phyloP scores from a whole-genome alignment of 1,140 invertebrate genomes.

The Cydia amplana region DNA sequence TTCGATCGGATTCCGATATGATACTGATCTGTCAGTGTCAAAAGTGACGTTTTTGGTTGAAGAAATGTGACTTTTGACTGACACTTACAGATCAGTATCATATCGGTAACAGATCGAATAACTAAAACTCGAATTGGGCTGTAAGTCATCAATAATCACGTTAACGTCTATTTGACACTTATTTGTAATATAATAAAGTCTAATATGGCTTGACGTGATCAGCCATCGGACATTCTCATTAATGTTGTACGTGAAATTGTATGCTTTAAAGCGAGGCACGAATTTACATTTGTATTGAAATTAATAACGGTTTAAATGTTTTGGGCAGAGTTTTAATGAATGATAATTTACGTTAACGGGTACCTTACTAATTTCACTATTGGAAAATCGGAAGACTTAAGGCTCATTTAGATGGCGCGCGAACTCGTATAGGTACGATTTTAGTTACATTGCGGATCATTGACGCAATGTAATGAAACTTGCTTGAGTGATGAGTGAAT shows the following conservation, averaged over 20 bases:
- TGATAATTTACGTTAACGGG: not conserved
- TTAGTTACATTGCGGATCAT: no score
- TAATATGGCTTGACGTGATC: not conserved
- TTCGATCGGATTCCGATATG: no score
- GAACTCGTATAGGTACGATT: no score
- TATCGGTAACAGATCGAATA: no score
- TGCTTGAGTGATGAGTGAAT: no score
- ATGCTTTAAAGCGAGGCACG: constrained; percentile 14
- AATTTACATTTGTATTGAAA: not conserved
- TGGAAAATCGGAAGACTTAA: not conserved
- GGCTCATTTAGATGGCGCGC: no score
- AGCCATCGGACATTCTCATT: constrained; percentile 21
- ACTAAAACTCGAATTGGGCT: no score
- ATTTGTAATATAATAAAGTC: not conserved
- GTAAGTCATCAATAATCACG: constrained; percentile 22
- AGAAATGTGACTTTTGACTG: no score
- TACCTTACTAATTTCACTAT: not conserved
- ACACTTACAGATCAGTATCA: no score
- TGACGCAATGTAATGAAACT: no score
- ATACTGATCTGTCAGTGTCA: no score
- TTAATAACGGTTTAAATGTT: not conserved
- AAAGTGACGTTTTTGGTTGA: no score
- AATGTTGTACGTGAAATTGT: constrained; percentile 24
- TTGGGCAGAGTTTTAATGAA: not conserved
- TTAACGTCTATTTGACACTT: not conserved